Base-by-base conservation (phyloP, 2,888 invertebrate species). In the Ophion obscuratus region DNA sequence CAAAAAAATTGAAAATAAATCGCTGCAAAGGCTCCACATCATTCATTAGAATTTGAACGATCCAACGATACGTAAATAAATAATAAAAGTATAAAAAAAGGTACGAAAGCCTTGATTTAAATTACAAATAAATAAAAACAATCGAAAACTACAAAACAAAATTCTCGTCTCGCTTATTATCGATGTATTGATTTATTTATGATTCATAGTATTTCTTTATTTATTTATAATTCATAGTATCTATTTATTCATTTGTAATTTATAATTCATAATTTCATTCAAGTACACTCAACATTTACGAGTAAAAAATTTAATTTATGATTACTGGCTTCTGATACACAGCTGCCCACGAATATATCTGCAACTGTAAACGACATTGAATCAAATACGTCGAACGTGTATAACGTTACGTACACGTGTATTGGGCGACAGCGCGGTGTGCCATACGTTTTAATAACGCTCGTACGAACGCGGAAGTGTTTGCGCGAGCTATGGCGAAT, bases 381-480 rank as follows among this genome's bases (percentile, higher is more conserved):
- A 68, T 78, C 40, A 61, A 78, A 61, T 68, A 20, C 57, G 11
- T 61, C 70, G 53, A 57, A 75, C 9, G 40, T 24, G 10, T 59
- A 11, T n/a, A 40, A 64, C 20, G 17, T 14, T 40, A 59, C 20
- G n/a, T 67, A 40, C 24, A 14, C 17, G 14, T 53, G 53, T 53
- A 64, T 64, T 27, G 14, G 27, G 27, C 59, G 59, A 40, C 59
- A 74, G 24, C 40, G 27, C 44, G 7, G 36, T 74, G 40, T 40
- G 14, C 59, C 20, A 59, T 53, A 82, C 74, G 79, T 68, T 85
- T 88, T 88, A 89, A 89, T 89, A 89, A 89, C 87, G 87, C 87
- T 85, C 44, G 71, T 81, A 87, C 83, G 88, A 89, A 90, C 88
- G 88, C 90, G 90, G 90, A 90, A 90, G 89, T 89, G 85, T 88